Evolutionary conservation across 2,113 vertebrate species (phyloP).

Genomic region (Chloropsis cyanopogon): DNA sequence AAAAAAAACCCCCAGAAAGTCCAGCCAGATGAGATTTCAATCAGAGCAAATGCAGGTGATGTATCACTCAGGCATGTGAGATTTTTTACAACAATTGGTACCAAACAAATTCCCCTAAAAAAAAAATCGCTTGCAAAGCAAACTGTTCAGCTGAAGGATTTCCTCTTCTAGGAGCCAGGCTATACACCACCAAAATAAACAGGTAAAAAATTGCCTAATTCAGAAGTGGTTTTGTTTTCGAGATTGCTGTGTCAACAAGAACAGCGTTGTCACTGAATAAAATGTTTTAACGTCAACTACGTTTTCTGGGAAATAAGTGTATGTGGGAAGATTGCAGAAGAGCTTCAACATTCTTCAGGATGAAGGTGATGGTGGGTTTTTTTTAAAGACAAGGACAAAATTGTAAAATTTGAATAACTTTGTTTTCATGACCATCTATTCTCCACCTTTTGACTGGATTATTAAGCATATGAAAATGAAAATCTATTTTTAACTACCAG

Average conservation of each 20-base stretch:
- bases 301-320: neutral
- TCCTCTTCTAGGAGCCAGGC: neutral
- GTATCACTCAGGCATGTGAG: neutral
- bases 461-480: neutral
- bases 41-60: neutral
- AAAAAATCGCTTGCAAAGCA: neutral
- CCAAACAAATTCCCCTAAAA: neutral
- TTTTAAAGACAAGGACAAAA: neutral
- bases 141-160: neutral
- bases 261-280: neutral
- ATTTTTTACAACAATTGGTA: neutral
- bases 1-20: neutral
- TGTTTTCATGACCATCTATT: neutral
- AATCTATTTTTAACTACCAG: neutral
- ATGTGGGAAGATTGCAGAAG: neutral
- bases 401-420: neutral
- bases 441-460: neutral
- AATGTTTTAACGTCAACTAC: neutral
- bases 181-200: neutral
- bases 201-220: neutral
- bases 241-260: neutral
- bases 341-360: neutral
- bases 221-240: neutral
- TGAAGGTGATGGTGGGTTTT: neutral
- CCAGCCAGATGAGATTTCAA: neutral